These are phyloP conservation scores for Batillaria attramentaria DNA, from an alignment of 1,140 invertebrate genomes.

Conservation along the genomic window DNA sequence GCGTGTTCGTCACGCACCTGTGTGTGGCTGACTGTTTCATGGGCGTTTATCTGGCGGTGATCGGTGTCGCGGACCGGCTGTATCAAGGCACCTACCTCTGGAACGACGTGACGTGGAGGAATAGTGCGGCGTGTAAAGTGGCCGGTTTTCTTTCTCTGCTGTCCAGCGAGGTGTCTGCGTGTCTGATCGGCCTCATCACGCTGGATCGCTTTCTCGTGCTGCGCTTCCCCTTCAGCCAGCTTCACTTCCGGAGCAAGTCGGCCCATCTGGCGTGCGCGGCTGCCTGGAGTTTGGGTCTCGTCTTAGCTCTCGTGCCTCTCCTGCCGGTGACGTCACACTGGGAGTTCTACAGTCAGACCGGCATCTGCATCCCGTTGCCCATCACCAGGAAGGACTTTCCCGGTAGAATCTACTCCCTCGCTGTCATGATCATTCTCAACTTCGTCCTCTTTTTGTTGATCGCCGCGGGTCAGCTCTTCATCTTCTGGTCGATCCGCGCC, in stretches of 20 bases:
- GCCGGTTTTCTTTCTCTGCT: constrained; percentile 60
- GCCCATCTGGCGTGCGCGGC: neutral
- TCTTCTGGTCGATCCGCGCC: constrained; percentile 33
- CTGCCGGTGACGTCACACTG: constrained; percentile 20
- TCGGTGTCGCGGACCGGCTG: constrained; percentile 44
- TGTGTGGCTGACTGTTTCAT: constrained; percentile 62
- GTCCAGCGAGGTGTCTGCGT: constrained; percentile 39
- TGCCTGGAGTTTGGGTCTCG: constrained; percentile 30
- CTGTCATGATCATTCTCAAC: constrained; percentile 46
- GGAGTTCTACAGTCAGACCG: constrained; percentile 44
- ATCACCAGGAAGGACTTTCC: constrained; percentile 26
- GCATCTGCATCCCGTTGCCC: constrained; percentile 46
- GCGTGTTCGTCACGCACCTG: constrained; percentile 57
- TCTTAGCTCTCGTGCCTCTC: constrained; percentile 33
- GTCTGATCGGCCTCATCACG: constrained; percentile 27
- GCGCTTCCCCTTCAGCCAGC: constrained; percentile 48
- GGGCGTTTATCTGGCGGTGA: constrained; percentile 64
- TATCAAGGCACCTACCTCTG: constrained; percentile 52
- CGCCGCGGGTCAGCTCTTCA: constrained; percentile 39
- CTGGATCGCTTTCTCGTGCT: constrained; percentile 49
- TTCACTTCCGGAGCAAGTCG: constrained; percentile 30
- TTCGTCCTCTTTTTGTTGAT: constrained; percentile 41
- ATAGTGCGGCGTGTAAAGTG: constrained; percentile 49
- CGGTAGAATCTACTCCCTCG: constrained; percentile 42
- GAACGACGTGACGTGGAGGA: constrained; percentile 51